Percentiles rank a stretch among this genome's conserved stretches.
Conservation (phyloP, 2,888 invertebrate genomes). For the Lacanobia wlatinum region DNA sequence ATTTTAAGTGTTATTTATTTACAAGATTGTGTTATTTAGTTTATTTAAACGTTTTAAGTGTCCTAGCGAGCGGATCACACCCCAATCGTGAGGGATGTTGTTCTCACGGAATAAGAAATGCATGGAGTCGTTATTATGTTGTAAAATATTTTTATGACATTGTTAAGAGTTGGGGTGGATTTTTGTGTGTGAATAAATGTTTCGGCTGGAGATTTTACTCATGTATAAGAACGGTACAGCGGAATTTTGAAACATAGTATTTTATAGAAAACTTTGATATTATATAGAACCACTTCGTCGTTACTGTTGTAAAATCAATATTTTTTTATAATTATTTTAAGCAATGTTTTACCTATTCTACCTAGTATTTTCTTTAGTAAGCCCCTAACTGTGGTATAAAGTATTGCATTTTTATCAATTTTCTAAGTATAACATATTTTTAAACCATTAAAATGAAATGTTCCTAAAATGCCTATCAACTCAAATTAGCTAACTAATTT, state of each 20-base stretch:
- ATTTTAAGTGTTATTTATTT: constrained; percentile 73
- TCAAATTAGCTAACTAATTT: not conserved
- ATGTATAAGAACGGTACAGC: not conserved
- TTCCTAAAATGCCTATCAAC: too few relatives aligned
- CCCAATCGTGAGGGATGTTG: constrained; percentile 84
- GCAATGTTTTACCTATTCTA: not conserved
- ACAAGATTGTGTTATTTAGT: constrained; percentile 79
- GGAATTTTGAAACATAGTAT: not conserved
- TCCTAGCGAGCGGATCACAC: constrained; percentile 84
- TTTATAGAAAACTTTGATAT: constrained; percentile 1
- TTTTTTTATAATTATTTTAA: not conserved
- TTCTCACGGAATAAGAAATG: constrained; percentile 73
- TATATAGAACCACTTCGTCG: not conserved
- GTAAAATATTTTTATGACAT: constrained; percentile 57
- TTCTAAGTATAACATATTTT: not conserved
- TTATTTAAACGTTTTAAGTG: constrained; percentile 81
- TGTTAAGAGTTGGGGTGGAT: constrained; percentile 41
- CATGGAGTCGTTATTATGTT: constrained; percentile 72
- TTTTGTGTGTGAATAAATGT: constrained; percentile 33
- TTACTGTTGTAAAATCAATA: not conserved
- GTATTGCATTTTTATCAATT: not conserved
- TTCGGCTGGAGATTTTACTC: constrained; percentile 7
- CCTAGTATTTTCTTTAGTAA: not conserved
- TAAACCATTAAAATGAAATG: too few relatives aligned
- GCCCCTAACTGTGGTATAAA: not conserved